Base-by-base conservation (phyloP, 2,113 vertebrate species). In the Zosterops hypoxanthus region DNA sequence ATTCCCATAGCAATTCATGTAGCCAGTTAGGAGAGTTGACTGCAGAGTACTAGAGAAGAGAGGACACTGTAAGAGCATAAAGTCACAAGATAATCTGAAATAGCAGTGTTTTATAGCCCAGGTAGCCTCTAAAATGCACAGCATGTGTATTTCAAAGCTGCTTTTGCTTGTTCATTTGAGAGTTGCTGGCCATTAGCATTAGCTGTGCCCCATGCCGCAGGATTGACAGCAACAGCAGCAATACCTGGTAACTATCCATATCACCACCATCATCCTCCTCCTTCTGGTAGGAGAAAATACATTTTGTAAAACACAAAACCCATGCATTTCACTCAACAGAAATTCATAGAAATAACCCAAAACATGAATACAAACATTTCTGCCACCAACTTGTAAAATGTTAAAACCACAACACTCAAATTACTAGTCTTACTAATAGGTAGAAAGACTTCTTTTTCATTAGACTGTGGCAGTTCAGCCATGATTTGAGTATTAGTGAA, bases 201-300 rank as follows among this genome's bases (percentile, higher is more conserved):
- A 98, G 98, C 97, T 98, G 97, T 98, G 98, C 98, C 97, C 98
- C 99, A 99, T 99, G 98, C 98, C 98, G 97, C 94, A 98, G 98
- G 97, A 98, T 96, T 91, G 97, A 98, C 93, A 97, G 98, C 97
- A 98, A 97, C 91, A 97, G 97, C 95, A 97, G 98, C 97, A 98
- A 98, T 99, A 99, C 99, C 99, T 99, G 99, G 98, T 99, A 99
- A 99, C 99, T 99, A 99, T 99, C 99, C 99, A 99, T 99, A 99
- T 99, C 99, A 98, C 98, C 98, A 98, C 93, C 98, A 98, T 98
- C 99, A 98, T 99, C 99, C 94, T 98, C 98, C 96, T 98, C 98
- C 98, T 98, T 99, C 99, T 99, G 99, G 98, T 97, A 99, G 98
- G 98, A 98, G 98, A 99, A 98, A 99, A 99, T 98, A 99, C 95